These are phyloP conservation scores for Pseudolaguvia tuberculata DNA, from an alignment of 2,113 vertebrate species.

Conservation along the genomic window DNA sequence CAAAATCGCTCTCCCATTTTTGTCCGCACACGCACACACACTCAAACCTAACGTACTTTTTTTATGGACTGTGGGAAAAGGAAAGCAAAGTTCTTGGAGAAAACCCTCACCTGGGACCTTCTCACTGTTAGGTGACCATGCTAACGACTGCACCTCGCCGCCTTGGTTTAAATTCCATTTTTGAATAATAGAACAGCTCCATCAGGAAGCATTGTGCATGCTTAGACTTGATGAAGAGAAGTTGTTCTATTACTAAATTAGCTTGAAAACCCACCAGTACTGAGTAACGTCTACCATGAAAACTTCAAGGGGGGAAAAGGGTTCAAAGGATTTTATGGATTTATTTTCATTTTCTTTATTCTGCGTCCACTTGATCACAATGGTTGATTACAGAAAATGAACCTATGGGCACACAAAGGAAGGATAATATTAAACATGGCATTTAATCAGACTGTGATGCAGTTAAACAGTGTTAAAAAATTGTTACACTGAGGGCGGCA, in stretches of 20 bases:
- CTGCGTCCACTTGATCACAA: not conserved
- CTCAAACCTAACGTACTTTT: no score
- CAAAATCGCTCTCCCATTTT: no score
- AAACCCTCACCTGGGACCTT: no score
- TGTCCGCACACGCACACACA: no score
- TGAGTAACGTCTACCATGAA: conserved; percentile 23
- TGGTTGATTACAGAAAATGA: not conserved
- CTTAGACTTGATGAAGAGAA: not conserved
- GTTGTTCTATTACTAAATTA: not conserved
- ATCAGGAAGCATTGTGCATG: no score
- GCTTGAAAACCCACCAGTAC: not conserved
- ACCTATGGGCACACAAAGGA: not conserved
- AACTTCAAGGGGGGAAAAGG: not conserved
- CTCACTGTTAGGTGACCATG: no score
- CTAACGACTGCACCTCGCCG: no score
- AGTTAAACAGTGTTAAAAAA: not conserved
- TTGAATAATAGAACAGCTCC: no score
- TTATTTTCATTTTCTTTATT: conserved; percentile 9
- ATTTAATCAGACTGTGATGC: not conserved
- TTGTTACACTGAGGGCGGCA: not conserved
- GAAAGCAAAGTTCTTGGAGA: no score
- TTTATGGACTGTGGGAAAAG: no score
- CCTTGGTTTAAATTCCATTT: no score
- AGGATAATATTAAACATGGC: not conserved
- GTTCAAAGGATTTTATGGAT: conserved; percentile 20